These are phyloP conservation scores for Syngnathoides biaculeatus DNA, from an alignment of 2,113 vertebrate genomes.

Conservation along the genomic window DNA sequence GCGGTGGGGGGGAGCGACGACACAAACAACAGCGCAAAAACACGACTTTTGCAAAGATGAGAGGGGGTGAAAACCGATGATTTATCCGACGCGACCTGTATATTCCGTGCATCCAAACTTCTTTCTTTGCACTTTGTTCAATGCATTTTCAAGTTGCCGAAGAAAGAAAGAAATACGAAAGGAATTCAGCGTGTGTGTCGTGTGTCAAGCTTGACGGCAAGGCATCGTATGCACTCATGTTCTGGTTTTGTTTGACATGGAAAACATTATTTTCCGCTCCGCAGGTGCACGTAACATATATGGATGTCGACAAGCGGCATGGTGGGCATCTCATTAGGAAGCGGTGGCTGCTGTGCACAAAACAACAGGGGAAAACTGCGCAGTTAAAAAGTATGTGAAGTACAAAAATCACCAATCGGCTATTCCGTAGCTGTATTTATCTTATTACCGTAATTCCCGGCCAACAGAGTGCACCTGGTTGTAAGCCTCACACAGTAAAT, in stretches of 20 bases:
- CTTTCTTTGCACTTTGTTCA: conserved; percentile 4
- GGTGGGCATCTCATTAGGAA: background rate
- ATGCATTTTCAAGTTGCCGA: background rate
- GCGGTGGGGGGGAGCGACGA: conserved; percentile 32
- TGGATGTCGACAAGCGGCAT: background rate
- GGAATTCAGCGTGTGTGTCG: conserved; percentile 10
- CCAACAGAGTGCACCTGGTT: too few relatives aligned
- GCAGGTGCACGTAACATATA: background rate
- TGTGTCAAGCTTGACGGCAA: background rate
- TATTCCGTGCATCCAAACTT: conserved; percentile 21
- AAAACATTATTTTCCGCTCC: background rate
- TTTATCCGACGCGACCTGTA: conserved; percentile 38
- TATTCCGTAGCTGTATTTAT: too few relatives aligned
- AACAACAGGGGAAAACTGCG: background rate
- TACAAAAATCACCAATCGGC: background rate
- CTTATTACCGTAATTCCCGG: too few relatives aligned
- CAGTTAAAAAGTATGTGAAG: background rate
- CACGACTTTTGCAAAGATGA: conserved; percentile 1
- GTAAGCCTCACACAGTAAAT: too few relatives aligned
- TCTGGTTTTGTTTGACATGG: background rate
- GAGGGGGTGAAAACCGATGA: conserved; percentile 9
- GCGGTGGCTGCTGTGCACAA: background rate
- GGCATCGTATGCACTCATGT: background rate
- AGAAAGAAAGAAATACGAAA: background rate
- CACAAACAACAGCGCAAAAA: conserved; percentile 12